Evolutionary conservation across 2,888 invertebrate genomes (phyloP).

Genomic region (Coelinius sp.): DNA sequence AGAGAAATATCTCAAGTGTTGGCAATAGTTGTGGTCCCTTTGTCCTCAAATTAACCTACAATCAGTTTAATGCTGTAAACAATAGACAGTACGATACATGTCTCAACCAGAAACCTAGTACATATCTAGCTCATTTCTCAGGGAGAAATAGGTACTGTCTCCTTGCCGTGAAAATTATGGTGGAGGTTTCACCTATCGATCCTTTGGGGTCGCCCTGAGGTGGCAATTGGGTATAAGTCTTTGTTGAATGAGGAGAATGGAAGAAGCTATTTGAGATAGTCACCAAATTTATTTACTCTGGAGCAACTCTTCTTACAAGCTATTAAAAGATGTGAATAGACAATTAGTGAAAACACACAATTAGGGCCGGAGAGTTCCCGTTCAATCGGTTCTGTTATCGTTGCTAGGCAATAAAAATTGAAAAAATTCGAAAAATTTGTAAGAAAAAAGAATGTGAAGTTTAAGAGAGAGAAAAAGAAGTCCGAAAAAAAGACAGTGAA

Average conservation of each 20-base stretch:
- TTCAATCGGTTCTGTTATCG: too few relatives aligned
- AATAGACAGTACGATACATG: constrained; percentile 5
- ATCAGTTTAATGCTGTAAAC: constrained; percentile 9
- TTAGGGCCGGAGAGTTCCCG: too few relatives aligned
- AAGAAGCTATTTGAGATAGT: background rate
- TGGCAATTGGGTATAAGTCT: background rate
- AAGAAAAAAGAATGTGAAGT: too few relatives aligned
- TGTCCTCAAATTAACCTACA: constrained; percentile 2
- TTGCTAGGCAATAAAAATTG: too few relatives aligned
- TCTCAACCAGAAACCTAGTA: constrained; percentile 9
- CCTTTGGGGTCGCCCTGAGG: background rate
- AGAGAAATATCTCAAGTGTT: background rate
- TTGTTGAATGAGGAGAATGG: background rate
- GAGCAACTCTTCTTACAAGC: too few relatives aligned
- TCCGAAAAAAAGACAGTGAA: too few relatives aligned
- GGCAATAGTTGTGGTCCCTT: background rate
- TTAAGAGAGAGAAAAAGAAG: too few relatives aligned
- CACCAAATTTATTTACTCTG: too few relatives aligned
- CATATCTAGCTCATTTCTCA: background rate
- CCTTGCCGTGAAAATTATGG: background rate
- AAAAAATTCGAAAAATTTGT: too few relatives aligned
- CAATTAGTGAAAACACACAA: too few relatives aligned
- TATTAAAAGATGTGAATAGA: too few relatives aligned
- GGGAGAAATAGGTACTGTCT: constrained; percentile 4
- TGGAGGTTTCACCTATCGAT: constrained; percentile 12